Percentiles rank a stretch among this genome's conserved stretches.
Conservation (phyloP, 2,888 invertebrate species). For the Helobdella robusta region DNA sequence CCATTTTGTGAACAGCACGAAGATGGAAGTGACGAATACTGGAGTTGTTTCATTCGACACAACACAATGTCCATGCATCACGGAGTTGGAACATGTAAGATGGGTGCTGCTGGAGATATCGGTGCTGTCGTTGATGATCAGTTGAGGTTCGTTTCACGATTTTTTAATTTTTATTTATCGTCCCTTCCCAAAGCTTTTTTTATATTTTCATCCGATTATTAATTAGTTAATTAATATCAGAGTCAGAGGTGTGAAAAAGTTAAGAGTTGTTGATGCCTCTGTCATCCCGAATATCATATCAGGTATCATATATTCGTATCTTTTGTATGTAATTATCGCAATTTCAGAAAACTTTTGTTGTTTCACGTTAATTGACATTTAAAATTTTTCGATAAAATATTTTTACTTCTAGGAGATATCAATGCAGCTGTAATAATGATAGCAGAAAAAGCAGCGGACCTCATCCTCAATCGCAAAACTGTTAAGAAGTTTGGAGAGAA, state of each 20-base stretch:
- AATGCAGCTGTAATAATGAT: constrained; percentile 87
- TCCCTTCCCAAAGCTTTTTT: not conserved
- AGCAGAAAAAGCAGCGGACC: constrained; percentile 75
- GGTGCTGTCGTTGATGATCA: constrained; percentile 61
- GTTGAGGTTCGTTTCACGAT: constrained; percentile 40
- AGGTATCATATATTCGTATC: constrained; percentile 46
- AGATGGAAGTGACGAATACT: constrained; percentile 32
- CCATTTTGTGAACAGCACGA: constrained; percentile 31
- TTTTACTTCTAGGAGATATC: constrained; percentile 64
- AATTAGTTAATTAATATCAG: constrained; percentile 28
- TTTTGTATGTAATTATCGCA: not conserved
- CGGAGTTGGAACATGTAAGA: constrained; percentile 65
- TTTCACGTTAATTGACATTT: not conserved
- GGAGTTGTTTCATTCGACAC: constrained; percentile 33
- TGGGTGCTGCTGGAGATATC: constrained; percentile 53
- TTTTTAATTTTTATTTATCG: not conserved
- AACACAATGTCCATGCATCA: constrained; percentile 55
- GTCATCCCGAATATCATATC: constrained; percentile 80
- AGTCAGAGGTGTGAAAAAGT: constrained; percentile 59
- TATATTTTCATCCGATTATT: not conserved
- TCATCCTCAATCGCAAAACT: constrained; percentile 54
- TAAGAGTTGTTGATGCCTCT: constrained; percentile 75
- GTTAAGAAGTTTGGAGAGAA: constrained; percentile 25
- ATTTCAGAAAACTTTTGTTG: no score
- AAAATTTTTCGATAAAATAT: no score